Percentiles rank a stretch among this genome's conserved stretches.
phyloP scores from a whole-genome alignment of 2,888 invertebrate species.

The Nymphalis urticae region DNA sequence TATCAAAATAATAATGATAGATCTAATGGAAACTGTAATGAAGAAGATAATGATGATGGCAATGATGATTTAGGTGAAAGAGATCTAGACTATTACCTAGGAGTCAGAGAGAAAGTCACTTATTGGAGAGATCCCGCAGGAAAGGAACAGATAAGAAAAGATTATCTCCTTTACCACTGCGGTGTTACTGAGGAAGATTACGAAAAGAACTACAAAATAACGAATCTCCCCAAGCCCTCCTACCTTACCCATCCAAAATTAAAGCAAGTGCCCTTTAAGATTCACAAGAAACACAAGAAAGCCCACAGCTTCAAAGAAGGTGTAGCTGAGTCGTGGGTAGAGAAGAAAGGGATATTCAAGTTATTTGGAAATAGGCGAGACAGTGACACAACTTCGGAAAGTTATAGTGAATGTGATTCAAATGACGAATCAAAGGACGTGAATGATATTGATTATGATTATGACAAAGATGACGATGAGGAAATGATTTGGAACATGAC shows the following conservation, averaged over 20 bases:
- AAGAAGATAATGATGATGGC: slow-evolving; percentile 46
- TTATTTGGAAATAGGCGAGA: slow-evolving; percentile 65
- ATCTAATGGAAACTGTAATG: slow-evolving; percentile 37
- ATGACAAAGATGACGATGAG: slow-evolving; percentile 18
- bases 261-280: slow-evolving; percentile 75
- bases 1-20: slow-evolving; percentile 41
- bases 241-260: slow-evolving; percentile 56
- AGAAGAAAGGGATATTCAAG: slow-evolving; percentile 67
- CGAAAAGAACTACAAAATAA: slow-evolving; percentile 55
- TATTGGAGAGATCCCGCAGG: slow-evolving; percentile 71
- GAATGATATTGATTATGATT: slow-evolving; percentile 17
- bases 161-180: slow-evolving; percentile 71
- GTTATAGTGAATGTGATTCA: slow-evolving; percentile 75
- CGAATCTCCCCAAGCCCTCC: slow-evolving; percentile 48
- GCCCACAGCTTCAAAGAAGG: slow-evolving; percentile 53
- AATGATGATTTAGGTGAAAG: slow-evolving; percentile 62
- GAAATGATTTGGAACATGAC: slow-evolving; percentile 43
- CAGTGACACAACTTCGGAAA: slow-evolving; percentile 71
- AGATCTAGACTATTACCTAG: slow-evolving; percentile 72
- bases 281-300: slow-evolving; percentile 57
- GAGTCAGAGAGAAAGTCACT: slow-evolving; percentile 66
- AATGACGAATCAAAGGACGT: slow-evolving; percentile 42
- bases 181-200: slow-evolving; percentile 72
- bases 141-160: slow-evolving; percentile 70
- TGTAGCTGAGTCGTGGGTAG: slow-evolving; percentile 62